phyloP scores from a whole-genome alignment of 2,797 vertebrate genomes.

The Nyctalus aviator region DNA sequence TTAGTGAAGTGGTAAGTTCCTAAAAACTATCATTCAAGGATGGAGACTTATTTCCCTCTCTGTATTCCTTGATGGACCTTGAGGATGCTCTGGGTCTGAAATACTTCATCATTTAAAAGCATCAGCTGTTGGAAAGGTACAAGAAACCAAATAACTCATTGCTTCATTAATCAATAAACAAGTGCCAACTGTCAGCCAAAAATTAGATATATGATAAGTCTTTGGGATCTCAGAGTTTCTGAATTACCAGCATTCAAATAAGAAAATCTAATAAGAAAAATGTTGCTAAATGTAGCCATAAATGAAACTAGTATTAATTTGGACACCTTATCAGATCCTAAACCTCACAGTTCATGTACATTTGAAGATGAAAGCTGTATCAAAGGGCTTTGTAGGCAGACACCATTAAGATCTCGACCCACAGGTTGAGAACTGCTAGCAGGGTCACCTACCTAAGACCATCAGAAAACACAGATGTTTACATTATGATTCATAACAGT shows the following conservation, averaged over 20 bases:
- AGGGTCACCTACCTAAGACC: no score
- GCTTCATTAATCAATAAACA: not conserved
- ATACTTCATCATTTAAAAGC: not conserved
- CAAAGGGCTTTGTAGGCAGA: not conserved
- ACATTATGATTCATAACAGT: no score
- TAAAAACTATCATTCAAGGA: not conserved
- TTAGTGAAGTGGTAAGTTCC: not conserved
- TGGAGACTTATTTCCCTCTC: not conserved
- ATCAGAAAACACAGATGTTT: no score
- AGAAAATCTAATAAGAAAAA: conserved; percentile 33
- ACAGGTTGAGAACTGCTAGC: no score
- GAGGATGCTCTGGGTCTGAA: not conserved
- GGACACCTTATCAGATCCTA: not conserved
- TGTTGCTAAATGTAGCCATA: not conserved
- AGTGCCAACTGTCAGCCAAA: not conserved
- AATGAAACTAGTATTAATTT: not conserved
- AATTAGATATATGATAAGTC: not conserved
- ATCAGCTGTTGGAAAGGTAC: not conserved
- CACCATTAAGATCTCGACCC: not conserved
- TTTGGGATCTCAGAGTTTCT: not conserved
- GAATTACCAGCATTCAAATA: conserved; percentile 1
- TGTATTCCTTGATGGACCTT: not conserved
- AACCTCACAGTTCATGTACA: not conserved
- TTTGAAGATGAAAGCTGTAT: conserved; percentile 31
- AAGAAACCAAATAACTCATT: not conserved